Conservation (phyloP, 2,797 vertebrate species). For the Arctocebus calabarensis region DNA sequence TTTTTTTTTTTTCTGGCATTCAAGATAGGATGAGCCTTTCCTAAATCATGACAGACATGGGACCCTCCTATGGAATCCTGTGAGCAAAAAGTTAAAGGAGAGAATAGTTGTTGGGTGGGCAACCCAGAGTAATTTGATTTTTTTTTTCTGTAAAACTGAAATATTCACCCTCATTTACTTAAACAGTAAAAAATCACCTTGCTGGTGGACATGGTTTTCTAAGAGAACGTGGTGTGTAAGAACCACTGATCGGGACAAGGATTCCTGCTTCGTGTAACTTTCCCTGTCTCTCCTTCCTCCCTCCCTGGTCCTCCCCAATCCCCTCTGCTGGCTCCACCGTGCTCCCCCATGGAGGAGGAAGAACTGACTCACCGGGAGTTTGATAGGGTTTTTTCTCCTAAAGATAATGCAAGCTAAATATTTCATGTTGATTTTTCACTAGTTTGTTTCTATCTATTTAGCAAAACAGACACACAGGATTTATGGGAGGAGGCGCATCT, state of each 20-base stretch:
- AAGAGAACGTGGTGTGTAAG: not conserved
- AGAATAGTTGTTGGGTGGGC: not conserved
- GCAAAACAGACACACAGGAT: not conserved
- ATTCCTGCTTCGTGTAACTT: not conserved
- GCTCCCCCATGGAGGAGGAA: not conserved
- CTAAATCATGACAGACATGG: not conserved
- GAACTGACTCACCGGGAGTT: not conserved
- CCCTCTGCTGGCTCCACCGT: not conserved
- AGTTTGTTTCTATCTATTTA: not conserved
- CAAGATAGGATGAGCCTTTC: not conserved
- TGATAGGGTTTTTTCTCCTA: not conserved
- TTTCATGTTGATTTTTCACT: not conserved
- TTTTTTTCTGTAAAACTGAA: not conserved
- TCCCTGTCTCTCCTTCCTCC: not conserved
- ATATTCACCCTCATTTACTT: not conserved
- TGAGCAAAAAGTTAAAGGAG: not conserved
- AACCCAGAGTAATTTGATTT: not conserved
- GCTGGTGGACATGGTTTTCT: not conserved
- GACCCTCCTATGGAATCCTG: not conserved
- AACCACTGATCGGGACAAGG: not conserved
- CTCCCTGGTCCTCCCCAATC: accelerated
- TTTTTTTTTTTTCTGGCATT: not conserved
- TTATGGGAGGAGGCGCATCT: not conserved
- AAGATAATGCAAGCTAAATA: not conserved
- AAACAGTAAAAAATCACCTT: not conserved